Evolutionary conservation across 2,113 vertebrate species (phyloP), one percentile per base, ranked within the genome.

Genomic region (Porphyrio hochstetteri): DNA sequence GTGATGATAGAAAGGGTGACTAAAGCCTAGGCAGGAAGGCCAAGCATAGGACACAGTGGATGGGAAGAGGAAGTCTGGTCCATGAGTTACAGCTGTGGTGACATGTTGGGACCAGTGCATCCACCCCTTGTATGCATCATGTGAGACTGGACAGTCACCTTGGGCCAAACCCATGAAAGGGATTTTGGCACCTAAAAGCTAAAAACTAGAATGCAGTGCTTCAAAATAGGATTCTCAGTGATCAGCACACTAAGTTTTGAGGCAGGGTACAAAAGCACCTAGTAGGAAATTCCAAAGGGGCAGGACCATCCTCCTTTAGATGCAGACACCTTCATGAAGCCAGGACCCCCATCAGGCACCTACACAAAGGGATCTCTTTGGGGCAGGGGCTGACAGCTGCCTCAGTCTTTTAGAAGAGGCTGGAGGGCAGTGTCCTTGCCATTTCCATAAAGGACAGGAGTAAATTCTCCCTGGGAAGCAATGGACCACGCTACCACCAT

Each of bases 81-180:
- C 52, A 31, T 29, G 17, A 57, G 23, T 16, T 12, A 31, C 28
- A 87, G 48, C 2, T 40, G 38, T 10, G 11, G 9, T 13, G 52
- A 16, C 1, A 0, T 24, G 6, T 11, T 80, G 24, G 46, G 10
- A 80, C 5, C 19, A 53, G 9, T 13, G 27, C 14, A 18, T 50
- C 21, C 57, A 36, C 24, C n/a, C 8, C 4, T 61, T 69, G 42
- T 0, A 1, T 52, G 13, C 20, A 31, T 28, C 42, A 7, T 35
- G 15, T 64, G 35, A 61, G 50, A 48, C 48, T 12, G 19, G 21
- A 42, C 7, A 36, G 48, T 11, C 59, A 69, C 29, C 6, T 14
- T 24, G 6, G 16, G 11, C 29, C 27, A 71, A 75, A n/a, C 0
- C 1, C 20, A 29, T n/a, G 5, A 67, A 91, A 74, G 10, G 15